Evolutionary conservation across 2,888 invertebrate genomes (phyloP), one percentile per base, ranked within the genome.

Genomic region (Eupithecia centaureata): DNA sequence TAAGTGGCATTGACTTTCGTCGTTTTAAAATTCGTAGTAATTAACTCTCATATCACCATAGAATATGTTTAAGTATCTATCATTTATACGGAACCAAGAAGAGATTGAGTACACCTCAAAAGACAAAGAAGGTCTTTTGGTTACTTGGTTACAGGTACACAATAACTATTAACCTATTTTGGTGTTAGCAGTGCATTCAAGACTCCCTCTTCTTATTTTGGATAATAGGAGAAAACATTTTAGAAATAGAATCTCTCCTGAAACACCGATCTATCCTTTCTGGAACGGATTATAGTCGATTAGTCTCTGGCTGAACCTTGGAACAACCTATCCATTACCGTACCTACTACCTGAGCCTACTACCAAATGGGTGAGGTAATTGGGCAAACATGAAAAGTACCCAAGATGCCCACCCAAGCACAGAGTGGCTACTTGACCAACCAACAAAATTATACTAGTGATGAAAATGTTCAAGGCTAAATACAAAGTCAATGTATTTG

Each of bases 401-500:
- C 35, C 52, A 52, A 51, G 61, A 38, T 56, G 47, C 47, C 47
- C 63, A 61, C 61, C 67, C 67, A 68, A 68, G 22, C 67, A 60
- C 54, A 67, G 15, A 63, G 47, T 56, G 7, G 32, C 15, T 42
- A 33, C 7, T 22, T 27, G 18, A 30, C 33, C 18, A n/a, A 42
- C 47, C 15, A 25, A 57, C 30, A 35, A 58, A 52, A 27, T 59
- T 54, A 54, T 52, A 80, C 76, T 61, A 71, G 63, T 81, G 80
- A 73, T 73, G 82, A 76, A 80, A 80, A 75, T 47, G 67, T 63
- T 30, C 65, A 71, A 67, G 70, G 81, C 76, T 78, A 72, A 72
- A 65, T 52, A 35, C 71, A 74, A 52, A 22, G 22, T 18, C 22
- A 47, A 72, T 65, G 30, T 38, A 25, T 38, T 73, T 68, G 61